A percentile compares a stretch with the other conserved stretches of the same genome.
phyloP scores from a whole-genome alignment of 2,888 invertebrate genomes.

The Criorhina ranunculi region DNA sequence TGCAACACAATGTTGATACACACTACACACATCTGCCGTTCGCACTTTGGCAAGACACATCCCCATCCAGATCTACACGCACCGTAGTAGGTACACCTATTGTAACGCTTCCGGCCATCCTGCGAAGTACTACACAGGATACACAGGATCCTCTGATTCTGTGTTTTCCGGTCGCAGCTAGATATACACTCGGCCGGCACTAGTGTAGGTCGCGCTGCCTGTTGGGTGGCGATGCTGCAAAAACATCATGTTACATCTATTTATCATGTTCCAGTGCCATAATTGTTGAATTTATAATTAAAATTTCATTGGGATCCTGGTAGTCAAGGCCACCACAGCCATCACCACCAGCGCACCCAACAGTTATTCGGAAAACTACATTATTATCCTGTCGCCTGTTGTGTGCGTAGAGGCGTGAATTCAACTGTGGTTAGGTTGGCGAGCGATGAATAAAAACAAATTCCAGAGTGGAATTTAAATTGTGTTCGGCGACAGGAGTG shows the following conservation, averaged over 20 bases:
- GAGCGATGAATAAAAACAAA: conserved; percentile 25
- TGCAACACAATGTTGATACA: conserved; percentile 64
- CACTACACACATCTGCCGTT: conserved; percentile 49
- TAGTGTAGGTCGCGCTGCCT: conserved; percentile 5
- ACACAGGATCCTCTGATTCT: conserved; percentile 64
- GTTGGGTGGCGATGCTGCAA: conserved; percentile 69
- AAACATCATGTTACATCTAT: conserved; percentile 76
- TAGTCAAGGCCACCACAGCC: conserved; percentile 23
- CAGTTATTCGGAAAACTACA: conserved; percentile 66
- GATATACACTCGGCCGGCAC: conserved; percentile 47
- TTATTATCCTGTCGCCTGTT: conserved; percentile 66
- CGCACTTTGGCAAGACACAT: conserved; percentile 18
- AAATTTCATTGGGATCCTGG: conserved; percentile 71
- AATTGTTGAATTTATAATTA: conserved; percentile 77
- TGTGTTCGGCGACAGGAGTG: conserved; percentile 31
- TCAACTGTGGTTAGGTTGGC: conserved; percentile 56
- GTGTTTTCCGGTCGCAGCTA: conserved; percentile 72
- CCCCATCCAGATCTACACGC: conserved; percentile 47
- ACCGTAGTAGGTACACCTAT: conserved; percentile 59
- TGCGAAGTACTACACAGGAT: conserved; percentile 59
- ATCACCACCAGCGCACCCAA: conserved; percentile 46
- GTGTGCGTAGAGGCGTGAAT: conserved; percentile 70
- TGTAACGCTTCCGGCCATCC: conserved; percentile 74
- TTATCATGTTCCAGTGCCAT: conserved; percentile 75
- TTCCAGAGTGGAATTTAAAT: conserved; percentile 38